A percentile compares a stretch with the other conserved stretches of the same genome.
These are phyloP conservation scores for Apostichopus californicus DNA, from an alignment of 35 echinoderm and acorn worm species.

Conservation along the genomic window DNA sequence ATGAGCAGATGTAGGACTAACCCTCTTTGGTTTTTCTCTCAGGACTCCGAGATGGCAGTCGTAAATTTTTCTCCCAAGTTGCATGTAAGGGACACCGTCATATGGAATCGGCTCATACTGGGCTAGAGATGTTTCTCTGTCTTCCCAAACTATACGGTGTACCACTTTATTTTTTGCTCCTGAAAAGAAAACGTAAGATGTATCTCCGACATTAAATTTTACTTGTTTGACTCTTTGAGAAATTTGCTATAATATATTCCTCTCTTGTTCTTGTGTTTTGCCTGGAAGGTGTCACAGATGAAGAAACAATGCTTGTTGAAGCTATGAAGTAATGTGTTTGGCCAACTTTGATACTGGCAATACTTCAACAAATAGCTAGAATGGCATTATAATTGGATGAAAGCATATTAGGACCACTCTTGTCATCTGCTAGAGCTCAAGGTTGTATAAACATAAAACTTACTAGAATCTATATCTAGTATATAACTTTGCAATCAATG, in stretches of 20 bases:
- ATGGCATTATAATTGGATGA: no score
- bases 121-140: conserved; percentile 24
- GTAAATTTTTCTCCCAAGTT: conserved; percentile 31
- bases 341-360: no score
- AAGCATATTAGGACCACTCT: no score
- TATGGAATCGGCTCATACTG: conserved; percentile 33
- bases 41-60: conserved; percentile 28
- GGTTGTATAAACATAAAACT: no score
- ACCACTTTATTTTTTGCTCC: conserved; percentile 15
- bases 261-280: background rate
- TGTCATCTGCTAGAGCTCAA: no score
- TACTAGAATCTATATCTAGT: no score
- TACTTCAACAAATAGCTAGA: no score
- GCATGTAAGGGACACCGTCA: conserved; percentile 42
- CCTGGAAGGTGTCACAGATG: no score
- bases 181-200: background rate
- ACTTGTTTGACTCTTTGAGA: background rate
- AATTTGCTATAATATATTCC: background rate
- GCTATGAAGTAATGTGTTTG: no score
- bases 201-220: background rate
- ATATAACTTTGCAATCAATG: no score
- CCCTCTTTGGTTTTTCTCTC: conserved; percentile 45
- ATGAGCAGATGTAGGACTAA: background rate
- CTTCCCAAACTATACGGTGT: conserved; percentile 33
- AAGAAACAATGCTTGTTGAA: no score